Evolutionary conservation across 2,888 invertebrate genomes (phyloP).

Genomic region (Melanchra persicariae): DNA sequence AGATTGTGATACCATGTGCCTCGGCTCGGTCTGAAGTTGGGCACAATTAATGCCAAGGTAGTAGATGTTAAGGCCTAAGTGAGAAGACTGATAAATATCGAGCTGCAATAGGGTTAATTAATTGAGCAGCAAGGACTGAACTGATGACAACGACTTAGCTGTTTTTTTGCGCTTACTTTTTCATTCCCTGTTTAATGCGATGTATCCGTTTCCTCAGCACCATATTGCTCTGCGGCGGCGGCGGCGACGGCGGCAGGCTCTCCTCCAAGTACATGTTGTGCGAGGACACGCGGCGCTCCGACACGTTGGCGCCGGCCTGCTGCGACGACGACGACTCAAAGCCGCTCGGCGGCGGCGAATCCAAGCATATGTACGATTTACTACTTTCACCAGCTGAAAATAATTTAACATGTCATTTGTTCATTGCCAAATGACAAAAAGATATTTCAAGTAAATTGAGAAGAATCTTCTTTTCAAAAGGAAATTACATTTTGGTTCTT

Average conservation of each 20-base stretch:
- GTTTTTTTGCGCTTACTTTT: slow-evolving; percentile 87
- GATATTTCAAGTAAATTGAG: neutral
- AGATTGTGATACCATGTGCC: neutral
- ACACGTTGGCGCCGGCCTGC: slow-evolving; percentile 83
- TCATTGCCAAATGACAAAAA: neutral
- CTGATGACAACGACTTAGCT: neutral
- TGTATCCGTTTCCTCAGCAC: slow-evolving; percentile 96
- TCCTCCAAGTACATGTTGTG: slow-evolving; percentile 86
- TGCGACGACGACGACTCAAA: slow-evolving; percentile 89
- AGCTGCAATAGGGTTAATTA: neutral
- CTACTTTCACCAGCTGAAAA: slow-evolving; percentile 90
- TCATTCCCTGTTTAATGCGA: slow-evolving; percentile 97
- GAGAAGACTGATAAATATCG: neutral
- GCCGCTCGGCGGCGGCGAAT: slow-evolving; percentile 90
- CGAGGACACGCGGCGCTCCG: slow-evolving; percentile 86
- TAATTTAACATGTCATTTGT: slow-evolving; percentile 6
- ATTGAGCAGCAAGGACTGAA: neutral
- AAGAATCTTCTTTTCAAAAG: neutral
- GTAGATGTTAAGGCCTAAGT: too few species aligned
- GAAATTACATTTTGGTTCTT: neutral
- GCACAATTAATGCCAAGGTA: too few species aligned
- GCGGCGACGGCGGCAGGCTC: slow-evolving; percentile 89
- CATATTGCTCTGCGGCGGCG: slow-evolving; percentile 96
- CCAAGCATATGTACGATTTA: slow-evolving; percentile 90
- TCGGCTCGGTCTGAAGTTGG: too few species aligned